Base-by-base conservation (phyloP, 2,797 vertebrate genomes). In the Amblyopsis hoosieri region DNA sequence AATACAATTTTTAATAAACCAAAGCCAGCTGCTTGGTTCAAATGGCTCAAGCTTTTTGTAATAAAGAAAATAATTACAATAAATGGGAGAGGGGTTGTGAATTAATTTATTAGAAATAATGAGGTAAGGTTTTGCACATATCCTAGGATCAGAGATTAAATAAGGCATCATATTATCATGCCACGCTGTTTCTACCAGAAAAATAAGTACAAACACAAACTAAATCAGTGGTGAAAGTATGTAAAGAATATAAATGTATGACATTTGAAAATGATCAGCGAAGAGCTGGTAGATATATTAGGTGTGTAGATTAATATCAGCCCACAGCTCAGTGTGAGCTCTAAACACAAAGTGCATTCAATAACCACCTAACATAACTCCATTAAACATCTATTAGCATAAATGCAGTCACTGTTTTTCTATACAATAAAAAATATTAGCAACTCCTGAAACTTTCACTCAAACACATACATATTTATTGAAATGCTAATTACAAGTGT, bases 331-430 rank as follows among this genome's bases (percentile, higher is more conserved):
- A 54, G 56, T 69, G 55, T 57, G 67, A 85, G 74, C 74, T 54
- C 53, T 8, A 71, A 12, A 84, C 73, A 81, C 76, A 88, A 90
- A 89, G 83, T 89, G 81, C 84, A 82, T 81, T 82, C 66, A 73
- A 83, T 78, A 66, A 78, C 66, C 12, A 64, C 53, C 60, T 58
- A 49, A 15, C 19, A 63, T 50, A 65, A 57, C 69, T 64, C 52
- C 65, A 80, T 73, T 64, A 67, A 60, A 64, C 56, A 68, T 64
- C 52, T 64, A 80, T 73, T 64, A 67, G 62, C 54, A 75, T 73
- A 64, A 65, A 71, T 62, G 54, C 67, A 71, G 57, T 78, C 75
- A 74, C 69, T 64, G 60, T 61, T 68, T 51, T 83, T 64, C 69
- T 71, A 67, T 79, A 58, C 61, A 76, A 59, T 73, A 57, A 69